Evolutionary conservation across 2,797 vertebrate species (phyloP).

Genomic region (Scyliorhinus canicula): DNA sequence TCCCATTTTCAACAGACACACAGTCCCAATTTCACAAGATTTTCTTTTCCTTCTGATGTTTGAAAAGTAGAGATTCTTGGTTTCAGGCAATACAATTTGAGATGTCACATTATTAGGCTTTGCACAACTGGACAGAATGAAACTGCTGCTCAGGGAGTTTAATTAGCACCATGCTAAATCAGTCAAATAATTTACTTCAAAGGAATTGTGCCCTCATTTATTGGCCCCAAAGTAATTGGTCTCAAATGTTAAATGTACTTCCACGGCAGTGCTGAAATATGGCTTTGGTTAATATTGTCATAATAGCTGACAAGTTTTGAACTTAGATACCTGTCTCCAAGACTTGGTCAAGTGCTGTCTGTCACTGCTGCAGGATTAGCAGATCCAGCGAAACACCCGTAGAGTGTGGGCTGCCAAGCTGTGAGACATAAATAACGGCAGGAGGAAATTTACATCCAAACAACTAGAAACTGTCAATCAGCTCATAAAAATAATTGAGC

Average conservation of each 20-base stretch:
- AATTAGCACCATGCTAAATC: neutral
- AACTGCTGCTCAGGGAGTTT: neutral
- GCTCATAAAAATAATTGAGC: neutral
- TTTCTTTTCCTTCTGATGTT: neutral
- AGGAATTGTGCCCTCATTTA: neutral
- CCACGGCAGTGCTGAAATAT: neutral
- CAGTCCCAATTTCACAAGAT: neutral
- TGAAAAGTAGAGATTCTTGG: neutral
- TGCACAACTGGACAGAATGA: neutral
- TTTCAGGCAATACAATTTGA: neutral
- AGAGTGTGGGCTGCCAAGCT: neutral
- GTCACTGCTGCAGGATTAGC: neutral
- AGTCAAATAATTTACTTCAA: neutral
- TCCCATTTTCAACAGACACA: neutral
- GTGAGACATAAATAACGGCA: neutral
- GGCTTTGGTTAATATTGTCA: neutral
- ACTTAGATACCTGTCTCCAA: neutral
- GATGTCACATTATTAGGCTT: neutral
- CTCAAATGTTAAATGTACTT: constrained; percentile 1
- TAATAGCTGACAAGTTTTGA: constrained; percentile 18
- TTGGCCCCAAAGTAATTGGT: neutral
- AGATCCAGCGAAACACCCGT: neutral
- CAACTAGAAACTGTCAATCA: neutral
- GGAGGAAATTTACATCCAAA: constrained; percentile 2
- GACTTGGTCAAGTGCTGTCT: neutral